Conservation (phyloP, 2,113 vertebrate genomes). For the Onychorhynchus coronatus region DNA sequence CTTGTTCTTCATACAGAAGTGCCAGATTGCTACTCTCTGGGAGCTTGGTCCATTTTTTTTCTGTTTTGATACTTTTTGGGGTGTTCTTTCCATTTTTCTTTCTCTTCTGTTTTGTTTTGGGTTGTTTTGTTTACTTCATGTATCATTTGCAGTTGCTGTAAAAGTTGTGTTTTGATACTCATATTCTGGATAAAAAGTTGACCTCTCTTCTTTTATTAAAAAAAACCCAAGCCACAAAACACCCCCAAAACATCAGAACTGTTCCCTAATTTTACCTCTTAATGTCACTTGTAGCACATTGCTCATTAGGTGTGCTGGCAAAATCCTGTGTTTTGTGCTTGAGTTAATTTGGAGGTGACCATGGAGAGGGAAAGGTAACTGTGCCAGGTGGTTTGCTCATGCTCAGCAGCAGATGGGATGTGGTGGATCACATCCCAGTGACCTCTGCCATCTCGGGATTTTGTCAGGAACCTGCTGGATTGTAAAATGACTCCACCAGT, state of each 20-base stretch:
- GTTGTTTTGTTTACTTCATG: not conserved
- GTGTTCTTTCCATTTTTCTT: fast-evolving
- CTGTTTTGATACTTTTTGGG: not conserved
- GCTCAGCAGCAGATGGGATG: not conserved
- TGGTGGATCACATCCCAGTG: not conserved
- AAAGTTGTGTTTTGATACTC: not conserved
- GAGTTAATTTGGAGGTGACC: not conserved
- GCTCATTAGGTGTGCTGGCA: not conserved
- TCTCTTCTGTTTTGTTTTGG: not conserved
- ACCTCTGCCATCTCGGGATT: not conserved
- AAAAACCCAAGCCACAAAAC: not conserved
- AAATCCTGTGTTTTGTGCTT: not conserved
- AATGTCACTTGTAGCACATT: not conserved
- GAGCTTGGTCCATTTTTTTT: not conserved
- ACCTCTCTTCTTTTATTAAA: not conserved
- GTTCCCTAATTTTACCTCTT: not conserved
- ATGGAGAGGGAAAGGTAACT: not conserved
- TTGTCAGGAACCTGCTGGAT: not conserved
- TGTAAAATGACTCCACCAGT: not conserved
- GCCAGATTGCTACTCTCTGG: not conserved
- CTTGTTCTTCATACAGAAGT: not conserved
- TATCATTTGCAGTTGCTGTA: not conserved
- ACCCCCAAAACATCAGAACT: not conserved
- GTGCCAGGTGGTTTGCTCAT: not conserved
- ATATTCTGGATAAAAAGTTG: not conserved